These are phyloP conservation scores for Aplodontia rufa DNA, from an alignment of 2,113 vertebrate genomes.

Conservation along the genomic window DNA sequence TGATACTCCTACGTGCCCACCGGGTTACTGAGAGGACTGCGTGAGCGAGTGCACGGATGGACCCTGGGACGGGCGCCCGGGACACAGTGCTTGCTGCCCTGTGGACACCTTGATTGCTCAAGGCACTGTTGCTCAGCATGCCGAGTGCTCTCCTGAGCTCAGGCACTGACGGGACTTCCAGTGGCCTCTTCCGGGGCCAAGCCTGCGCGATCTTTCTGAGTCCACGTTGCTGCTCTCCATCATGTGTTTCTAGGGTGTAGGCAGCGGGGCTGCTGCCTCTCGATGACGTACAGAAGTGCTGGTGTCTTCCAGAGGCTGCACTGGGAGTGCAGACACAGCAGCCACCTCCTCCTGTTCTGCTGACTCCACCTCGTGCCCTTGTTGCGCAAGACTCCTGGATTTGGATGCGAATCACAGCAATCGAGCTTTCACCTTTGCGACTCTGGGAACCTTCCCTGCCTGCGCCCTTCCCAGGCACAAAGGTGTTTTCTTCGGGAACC, in stretches of 20 bases:
- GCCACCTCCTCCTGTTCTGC: neutral
- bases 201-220: too few species aligned
- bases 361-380: neutral
- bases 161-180: too few species aligned
- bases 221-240: neutral
- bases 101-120: too few species aligned
- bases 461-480: fast-evolving
- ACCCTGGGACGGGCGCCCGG: neutral
- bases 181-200: neutral
- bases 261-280: neutral
- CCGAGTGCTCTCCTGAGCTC: too few species aligned
- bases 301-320: too few species aligned
- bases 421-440: neutral
- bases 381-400: neutral
- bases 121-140: too few species aligned
- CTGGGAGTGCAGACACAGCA: too few species aligned
- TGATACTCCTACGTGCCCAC: fast-evolving
- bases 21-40: fast-evolving
- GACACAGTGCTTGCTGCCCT: too few species aligned
- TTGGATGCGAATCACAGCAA: neutral
- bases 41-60: fast-evolving
- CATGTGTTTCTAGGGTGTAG: neutral
- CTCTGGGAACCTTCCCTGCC: neutral
- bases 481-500: too few species aligned
- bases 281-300: fast-evolving